Percentiles rank a stretch among this genome's conserved stretches.
phyloP scores from a whole-genome alignment of 2,113 vertebrate species.

The Aleadryas rufinucha region DNA sequence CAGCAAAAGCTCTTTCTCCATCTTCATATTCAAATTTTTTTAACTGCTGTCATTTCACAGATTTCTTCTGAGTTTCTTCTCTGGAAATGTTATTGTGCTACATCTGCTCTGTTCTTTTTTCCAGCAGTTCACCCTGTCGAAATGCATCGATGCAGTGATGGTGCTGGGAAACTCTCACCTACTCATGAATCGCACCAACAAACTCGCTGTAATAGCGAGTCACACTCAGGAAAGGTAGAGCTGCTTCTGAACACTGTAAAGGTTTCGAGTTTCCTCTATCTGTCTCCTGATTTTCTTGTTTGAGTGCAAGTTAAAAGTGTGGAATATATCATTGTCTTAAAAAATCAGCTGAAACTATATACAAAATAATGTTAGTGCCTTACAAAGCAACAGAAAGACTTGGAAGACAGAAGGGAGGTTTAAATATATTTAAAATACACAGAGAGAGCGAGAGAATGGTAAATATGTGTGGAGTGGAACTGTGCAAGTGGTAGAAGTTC shows the following conservation, averaged over 20 bases:
- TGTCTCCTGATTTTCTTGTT: background rate
- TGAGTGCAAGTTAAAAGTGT: background rate
- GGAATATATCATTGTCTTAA: fast-evolving
- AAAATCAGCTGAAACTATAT: fast-evolving
- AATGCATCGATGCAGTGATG: constrained; percentile 91
- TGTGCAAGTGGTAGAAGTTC: background rate
- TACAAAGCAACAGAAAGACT: background rate
- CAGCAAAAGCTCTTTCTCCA: background rate
- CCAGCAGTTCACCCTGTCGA: constrained; percentile 87
- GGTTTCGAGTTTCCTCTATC: fast-evolving
- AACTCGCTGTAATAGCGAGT: constrained; percentile 89
- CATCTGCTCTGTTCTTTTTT: background rate
- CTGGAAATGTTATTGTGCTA: background rate
- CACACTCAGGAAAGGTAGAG: constrained; percentile 91
- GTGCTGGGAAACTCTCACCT: constrained; percentile 92
- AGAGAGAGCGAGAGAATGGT: background rate
- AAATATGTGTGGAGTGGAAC: background rate
- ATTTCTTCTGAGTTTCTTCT: background rate
- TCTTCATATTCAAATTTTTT: background rate
- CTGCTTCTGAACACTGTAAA: background rate
- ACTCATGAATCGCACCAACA: constrained; percentile 89
- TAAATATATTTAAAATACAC: background rate
- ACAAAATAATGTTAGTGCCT: background rate
- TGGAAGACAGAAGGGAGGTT: background rate
- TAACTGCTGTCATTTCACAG: background rate